Base-by-base conservation (phyloP, 2,888 invertebrate genomes). In the Nymphalis c-album region DNA sequence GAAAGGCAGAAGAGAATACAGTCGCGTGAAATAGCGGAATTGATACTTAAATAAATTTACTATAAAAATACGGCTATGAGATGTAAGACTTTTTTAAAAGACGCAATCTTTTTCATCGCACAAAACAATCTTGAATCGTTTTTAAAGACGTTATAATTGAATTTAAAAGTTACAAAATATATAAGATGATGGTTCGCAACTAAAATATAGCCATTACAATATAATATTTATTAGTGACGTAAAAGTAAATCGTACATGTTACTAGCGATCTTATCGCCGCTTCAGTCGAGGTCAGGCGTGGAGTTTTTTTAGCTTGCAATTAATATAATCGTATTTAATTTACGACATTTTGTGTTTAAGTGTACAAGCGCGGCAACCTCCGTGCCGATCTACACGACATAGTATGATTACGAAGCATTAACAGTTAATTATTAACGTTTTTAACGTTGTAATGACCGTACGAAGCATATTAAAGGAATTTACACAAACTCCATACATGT, bases 261-360 rank as follows among this genome's bases (percentile, higher is more conserved):
- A 80, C 74, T 76, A 77, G 75, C 75, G 84, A 85, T 86, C 71
- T 76, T 84, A 84, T 84, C 81, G 74, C 40, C 40, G 17, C 69
- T 69, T 73, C 73, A 76, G 71, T 76, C 75, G 75, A 74, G 72
- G 74, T 68, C 64, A 64, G 70, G 63, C 68, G 67, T 57, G 67
- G 66, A 62, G 70, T 70, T 77, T 77, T 78, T 78, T 78, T 75
- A 63, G 22, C 50, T 59, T 67, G 71, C 71, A 75, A 77, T 77
- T 75, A 79, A 75, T 76, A 73, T 75, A 71, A 75, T 75, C 73
- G 75, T 74, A 76, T 74, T 75, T 78, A 76, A 77, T 79, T 78
- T 77, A 79, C 75, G 74, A 73, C 73, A 77, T 76, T 75, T 73
- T 75, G 75, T 74, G 68, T 71, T 74, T 74, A 76, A 75, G 73